Evolutionary conservation across 2,888 invertebrate genomes (phyloP), one percentile per base, ranked within the genome.

Genomic region (Formica aserva): DNA sequence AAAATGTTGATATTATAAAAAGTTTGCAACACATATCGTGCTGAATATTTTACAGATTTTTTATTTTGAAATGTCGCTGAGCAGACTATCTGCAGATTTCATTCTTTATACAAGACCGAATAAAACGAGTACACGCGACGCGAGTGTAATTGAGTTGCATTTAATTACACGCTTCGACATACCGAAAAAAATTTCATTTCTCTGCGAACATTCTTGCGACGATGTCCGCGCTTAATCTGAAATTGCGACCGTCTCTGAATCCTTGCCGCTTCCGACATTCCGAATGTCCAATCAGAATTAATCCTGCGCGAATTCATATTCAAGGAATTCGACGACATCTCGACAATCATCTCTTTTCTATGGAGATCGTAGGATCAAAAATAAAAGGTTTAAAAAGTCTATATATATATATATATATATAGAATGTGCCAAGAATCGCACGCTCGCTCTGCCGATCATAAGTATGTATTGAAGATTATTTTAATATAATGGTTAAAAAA

Each of bases 281-380:
- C 52, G 66, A 62, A 69, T 26, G 66, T 82, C 82, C 84, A 82
- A 78, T 84, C 65, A 76, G 76, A 85, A 87, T 71, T 71, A 63
- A 71, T 45, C 63, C 65, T 52, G 55, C 38, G 67, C 67, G 78
- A 87, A 82, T 81, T 87, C 77, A 85, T 85, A 85, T 85, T 74
- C 80, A 45, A 72, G 60, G 48, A 72, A 85, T 85, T 72, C 60
- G 41, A n/a, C 13, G 26, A 48, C 69, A 32, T 66, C 22, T 74
- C 41, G 67, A 32, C 74, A 26, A 80, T 78, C 66, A 62, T 57
- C 72, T 35, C n/a, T 65, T 72, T 41, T 65, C 13, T 66, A 48
- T 48, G 32, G 35, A 4, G 11, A 18, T 52, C 38, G 15, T 15
- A 4, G 13, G 13, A 57, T 0, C 26, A 22, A 29, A 65, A 85